Percentiles rank a stretch among this genome's conserved stretches.
Evolutionary conservation across 1,140 invertebrate species (phyloP).

Genomic region (Euglossa dilemma): DNA sequence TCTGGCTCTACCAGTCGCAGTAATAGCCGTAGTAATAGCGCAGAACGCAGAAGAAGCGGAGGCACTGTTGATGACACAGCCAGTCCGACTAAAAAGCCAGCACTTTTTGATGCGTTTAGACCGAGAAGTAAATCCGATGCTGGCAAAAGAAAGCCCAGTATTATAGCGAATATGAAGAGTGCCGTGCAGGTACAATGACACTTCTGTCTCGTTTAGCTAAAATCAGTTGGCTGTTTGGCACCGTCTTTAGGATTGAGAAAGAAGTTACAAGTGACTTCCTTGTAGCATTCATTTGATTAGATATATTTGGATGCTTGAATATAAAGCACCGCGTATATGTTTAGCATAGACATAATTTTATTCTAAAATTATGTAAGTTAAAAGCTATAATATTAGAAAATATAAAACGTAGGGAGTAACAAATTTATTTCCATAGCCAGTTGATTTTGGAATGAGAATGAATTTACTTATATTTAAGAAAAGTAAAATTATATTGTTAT

Average conservation of each 20-base stretch:
- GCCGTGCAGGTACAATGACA: slow-evolving; percentile 86
- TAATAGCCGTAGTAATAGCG: slow-evolving; percentile 85
- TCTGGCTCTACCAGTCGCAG: slow-evolving; percentile 82
- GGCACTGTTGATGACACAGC: slow-evolving; percentile 85
- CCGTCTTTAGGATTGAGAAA: background rate
- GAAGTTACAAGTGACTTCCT: background rate
- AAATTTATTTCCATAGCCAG: background rate
- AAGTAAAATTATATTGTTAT: background rate
- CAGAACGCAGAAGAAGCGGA: slow-evolving; percentile 84
- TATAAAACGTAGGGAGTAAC: background rate
- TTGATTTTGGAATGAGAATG: background rate
- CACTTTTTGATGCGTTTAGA: slow-evolving; percentile 93
- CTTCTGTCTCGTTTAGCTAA: background rate
- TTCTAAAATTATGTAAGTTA: too few species aligned
- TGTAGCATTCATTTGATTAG: too few species aligned
- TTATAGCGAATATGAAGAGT: slow-evolving; percentile 91
- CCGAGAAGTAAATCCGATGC: slow-evolving; percentile 91
- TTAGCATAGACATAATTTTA: too few species aligned
- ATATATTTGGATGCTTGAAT: too few species aligned
- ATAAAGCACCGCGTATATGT: too few species aligned
- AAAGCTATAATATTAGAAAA: background rate
- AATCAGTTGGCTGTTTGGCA: background rate
- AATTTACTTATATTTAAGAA: background rate
- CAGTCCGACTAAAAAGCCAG: slow-evolving; percentile 87
- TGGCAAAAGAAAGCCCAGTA: slow-evolving; percentile 86